These are phyloP conservation scores for Nansenia antarctica DNA, from an alignment of 2,113 vertebrate genomes.

Conservation along the genomic window DNA sequence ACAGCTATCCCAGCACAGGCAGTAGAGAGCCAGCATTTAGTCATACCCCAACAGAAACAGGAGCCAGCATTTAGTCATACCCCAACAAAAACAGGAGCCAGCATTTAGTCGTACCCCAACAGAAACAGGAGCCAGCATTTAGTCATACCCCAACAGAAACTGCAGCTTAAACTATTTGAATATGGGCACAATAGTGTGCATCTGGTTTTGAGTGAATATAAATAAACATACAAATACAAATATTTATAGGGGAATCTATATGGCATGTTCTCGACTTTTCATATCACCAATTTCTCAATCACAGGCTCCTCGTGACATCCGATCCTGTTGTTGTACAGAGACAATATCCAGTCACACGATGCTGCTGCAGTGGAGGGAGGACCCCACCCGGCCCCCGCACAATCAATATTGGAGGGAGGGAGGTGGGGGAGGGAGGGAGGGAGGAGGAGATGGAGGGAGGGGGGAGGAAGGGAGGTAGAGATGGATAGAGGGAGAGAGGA, in stretches of 20 bases:
- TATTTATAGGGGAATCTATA: neutral
- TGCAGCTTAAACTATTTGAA: too few species aligned
- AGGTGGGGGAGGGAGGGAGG: conserved; percentile 21
- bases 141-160: neutral
- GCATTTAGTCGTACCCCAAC: neutral
- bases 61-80: neutral
- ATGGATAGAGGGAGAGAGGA: too few species aligned
- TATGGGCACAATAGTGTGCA: too few species aligned
- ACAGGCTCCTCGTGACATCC: neutral
- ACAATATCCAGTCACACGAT: conserved; percentile 19
- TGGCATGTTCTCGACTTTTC: too few species aligned
- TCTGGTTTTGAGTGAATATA: neutral
- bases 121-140: neutral
- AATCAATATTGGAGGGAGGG: conserved; percentile 44
- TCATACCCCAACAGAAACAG: neutral
- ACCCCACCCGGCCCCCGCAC: conserved; percentile 38
- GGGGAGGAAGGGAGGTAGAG: too few species aligned
- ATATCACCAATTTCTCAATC: neutral
- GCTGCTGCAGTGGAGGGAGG: conserved; percentile 31
- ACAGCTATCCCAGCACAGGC: neutral
- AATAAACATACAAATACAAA: neutral
- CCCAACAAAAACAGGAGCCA: neutral
- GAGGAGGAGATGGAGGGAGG: too few species aligned
- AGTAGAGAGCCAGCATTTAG: neutral
- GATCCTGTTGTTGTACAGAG: conserved; percentile 16